Conservation (phyloP, 2,888 invertebrate species). For the Hypselothyrea guttata region DNA sequence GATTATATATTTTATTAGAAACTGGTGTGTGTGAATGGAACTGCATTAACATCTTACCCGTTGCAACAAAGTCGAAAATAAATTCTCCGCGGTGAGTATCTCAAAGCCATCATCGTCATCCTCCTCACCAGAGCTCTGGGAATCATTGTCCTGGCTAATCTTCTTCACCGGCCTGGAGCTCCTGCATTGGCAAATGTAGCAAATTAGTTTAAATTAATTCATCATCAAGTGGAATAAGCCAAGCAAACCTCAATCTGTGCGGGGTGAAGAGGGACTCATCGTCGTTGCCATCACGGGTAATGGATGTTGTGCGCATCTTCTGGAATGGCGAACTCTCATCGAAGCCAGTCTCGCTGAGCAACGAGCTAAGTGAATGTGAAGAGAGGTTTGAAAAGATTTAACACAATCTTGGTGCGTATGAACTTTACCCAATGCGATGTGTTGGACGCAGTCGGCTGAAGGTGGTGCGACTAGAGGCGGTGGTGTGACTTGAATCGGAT, state of each 20-base stretch:
- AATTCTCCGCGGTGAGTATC: conserved; percentile 93
- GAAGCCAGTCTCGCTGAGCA: conserved; percentile 87
- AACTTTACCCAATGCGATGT: conserved; percentile 86
- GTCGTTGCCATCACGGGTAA: conserved; percentile 85
- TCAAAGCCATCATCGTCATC: conserved; percentile 92
- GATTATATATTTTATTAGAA: not conserved
- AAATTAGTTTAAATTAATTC: conserved; percentile 11
- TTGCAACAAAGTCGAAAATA: conserved; percentile 93
- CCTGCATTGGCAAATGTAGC: conserved; percentile 76
- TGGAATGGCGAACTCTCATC: conserved; percentile 87
- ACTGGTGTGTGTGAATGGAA: not conserved
- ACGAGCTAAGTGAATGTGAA: conserved; percentile 82
- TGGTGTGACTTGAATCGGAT: conserved; percentile 85
- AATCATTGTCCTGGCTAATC: conserved; percentile 86
- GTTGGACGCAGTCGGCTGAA: conserved; percentile 83
- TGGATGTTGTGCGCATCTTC: conserved; percentile 84
- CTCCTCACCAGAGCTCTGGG: conserved; percentile 93
- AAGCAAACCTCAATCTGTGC: conserved; percentile 86
- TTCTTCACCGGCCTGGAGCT: conserved; percentile 88
- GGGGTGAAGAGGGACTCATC: conserved; percentile 84
- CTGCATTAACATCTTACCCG: conserved; percentile 84
- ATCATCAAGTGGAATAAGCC: not conserved
- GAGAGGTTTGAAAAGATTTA: not conserved
- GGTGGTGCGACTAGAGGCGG: conserved; percentile 84
- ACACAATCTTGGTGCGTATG: not conserved